These are phyloP conservation scores for Unio pictorum DNA, from an alignment of 2,888 invertebrate species.

Conservation along the genomic window DNA sequence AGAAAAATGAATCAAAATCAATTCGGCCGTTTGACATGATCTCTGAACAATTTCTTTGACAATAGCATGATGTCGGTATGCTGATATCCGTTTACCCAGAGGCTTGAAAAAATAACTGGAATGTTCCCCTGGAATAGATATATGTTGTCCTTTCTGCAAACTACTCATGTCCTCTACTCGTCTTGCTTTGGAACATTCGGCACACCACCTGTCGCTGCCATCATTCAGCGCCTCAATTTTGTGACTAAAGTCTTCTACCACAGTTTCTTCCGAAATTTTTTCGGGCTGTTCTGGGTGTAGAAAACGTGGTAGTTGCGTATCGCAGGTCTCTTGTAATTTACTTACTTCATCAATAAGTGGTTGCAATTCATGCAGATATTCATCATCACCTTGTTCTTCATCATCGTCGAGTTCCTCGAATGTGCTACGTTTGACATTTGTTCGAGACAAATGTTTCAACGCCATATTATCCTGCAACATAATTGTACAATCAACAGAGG, in stretches of 20 bases:
- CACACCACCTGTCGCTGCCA: slow-evolving; percentile 6
- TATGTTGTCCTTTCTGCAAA: slow-evolving; percentile 9
- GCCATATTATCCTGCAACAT: too few relatives aligned
- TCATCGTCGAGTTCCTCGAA: too few relatives aligned
- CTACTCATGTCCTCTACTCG: slow-evolving; percentile 3
- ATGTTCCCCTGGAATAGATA: slow-evolving; percentile 7
- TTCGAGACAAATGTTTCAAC: too few relatives aligned
- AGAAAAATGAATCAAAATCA: slow-evolving; percentile 10
- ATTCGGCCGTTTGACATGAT: not conserved
- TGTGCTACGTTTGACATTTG: too few relatives aligned
- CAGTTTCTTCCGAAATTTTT: not conserved
- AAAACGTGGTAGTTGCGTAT: too few relatives aligned
- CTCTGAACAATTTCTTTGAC: slow-evolving; percentile 5
- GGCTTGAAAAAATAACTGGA: not conserved
- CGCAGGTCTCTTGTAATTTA: too few relatives aligned
- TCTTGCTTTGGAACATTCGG: slow-evolving; percentile 6
- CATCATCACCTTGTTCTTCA: too few relatives aligned
- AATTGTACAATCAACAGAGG: too few relatives aligned
- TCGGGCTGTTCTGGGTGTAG: too few relatives aligned
- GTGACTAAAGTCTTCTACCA: slow-evolving; percentile 1
- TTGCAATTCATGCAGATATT: too few relatives aligned
- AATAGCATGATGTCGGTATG: slow-evolving; percentile 15
- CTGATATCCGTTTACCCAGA: not conserved
- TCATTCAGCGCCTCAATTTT: not conserved
- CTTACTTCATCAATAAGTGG: too few relatives aligned